Conservation (phyloP, 1,140 invertebrate genomes). For the Heliconius congener region DNA sequence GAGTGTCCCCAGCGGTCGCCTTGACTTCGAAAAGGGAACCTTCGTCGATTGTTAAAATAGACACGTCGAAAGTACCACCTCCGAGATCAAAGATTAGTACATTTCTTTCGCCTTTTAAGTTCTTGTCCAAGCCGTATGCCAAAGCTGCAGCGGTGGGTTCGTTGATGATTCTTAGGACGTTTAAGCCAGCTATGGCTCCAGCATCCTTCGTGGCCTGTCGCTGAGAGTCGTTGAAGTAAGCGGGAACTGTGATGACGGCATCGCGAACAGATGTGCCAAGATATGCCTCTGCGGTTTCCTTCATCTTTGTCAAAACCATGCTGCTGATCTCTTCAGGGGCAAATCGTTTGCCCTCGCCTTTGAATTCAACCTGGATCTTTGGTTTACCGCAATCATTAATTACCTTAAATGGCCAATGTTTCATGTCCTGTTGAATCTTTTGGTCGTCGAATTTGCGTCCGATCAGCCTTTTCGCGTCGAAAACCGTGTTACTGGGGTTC, state of each 20-base stretch:
- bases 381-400: conserved; percentile 85
- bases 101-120: conserved; percentile 85
- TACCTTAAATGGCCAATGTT: conserved; percentile 89
- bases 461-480: conserved; percentile 83
- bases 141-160: conserved; percentile 89
- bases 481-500: conserved; percentile 80
- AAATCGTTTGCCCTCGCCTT: conserved; percentile 88
- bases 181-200: conserved; percentile 85
- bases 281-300: conserved; percentile 74
- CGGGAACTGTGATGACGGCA: conserved; percentile 91
- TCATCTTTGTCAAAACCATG: conserved; percentile 76
- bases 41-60: conserved; percentile 86
- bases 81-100: conserved; percentile 82
- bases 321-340: conserved; percentile 89
- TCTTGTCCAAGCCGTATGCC: conserved; percentile 89
- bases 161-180: conserved; percentile 87
- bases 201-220: conserved; percentile 61
- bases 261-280: conserved; percentile 86
- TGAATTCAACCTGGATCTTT: conserved; percentile 88
- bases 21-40: conserved; percentile 84
- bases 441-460: conserved; percentile 85
- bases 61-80: conserved; percentile 84
- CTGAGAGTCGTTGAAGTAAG: conserved; percentile 79
- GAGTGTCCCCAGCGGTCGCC: conserved; percentile 83
- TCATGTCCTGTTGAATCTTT: conserved; percentile 88